Percentiles rank a stretch among this genome's conserved stretches.
Evolutionary conservation across 2,113 vertebrate genomes (phyloP).

Genomic region (Hemibagrus wyckioides): DNA sequence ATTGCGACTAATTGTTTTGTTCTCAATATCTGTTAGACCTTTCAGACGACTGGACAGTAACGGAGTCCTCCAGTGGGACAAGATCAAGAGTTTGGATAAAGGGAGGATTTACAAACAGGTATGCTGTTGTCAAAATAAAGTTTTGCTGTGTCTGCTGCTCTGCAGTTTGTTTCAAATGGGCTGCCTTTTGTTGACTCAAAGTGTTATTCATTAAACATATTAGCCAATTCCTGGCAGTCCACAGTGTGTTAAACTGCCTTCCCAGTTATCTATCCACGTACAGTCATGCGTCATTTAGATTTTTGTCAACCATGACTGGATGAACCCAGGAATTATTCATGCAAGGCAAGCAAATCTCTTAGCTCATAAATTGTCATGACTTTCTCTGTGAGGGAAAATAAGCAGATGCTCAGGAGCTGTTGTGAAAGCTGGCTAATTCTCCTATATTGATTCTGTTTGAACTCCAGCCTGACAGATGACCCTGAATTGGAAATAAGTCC

Average conservation of each 20-base stretch:
- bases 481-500: not conserved
- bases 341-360: not conserved
- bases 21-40: conserved; percentile 66
- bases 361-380: not conserved
- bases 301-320: conserved; percentile 22
- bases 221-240: not conserved
- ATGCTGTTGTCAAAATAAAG: not conserved
- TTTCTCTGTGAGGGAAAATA: too few relatives aligned
- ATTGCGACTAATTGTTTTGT: not conserved
- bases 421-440: conserved; percentile 2
- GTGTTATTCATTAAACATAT: conserved; percentile 1
- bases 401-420: not conserved
- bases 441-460: not conserved
- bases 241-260: not conserved
- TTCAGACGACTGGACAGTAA: conserved; percentile 79
- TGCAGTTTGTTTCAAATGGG: not conserved
- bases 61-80: conserved; percentile 81
- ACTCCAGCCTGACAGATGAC: not conserved
- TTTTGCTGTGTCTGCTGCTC: not conserved
- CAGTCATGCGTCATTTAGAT: not conserved
- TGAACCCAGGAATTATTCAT: conserved; percentile 1
- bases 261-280: not conserved
- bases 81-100: conserved; percentile 78
- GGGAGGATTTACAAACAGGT: conserved; percentile 86
- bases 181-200: not conserved